Evolutionary conservation across 2,113 vertebrate species (phyloP), one percentile per base, ranked within the genome.

Genomic region (Brachionichthys hirsutus): DNA sequence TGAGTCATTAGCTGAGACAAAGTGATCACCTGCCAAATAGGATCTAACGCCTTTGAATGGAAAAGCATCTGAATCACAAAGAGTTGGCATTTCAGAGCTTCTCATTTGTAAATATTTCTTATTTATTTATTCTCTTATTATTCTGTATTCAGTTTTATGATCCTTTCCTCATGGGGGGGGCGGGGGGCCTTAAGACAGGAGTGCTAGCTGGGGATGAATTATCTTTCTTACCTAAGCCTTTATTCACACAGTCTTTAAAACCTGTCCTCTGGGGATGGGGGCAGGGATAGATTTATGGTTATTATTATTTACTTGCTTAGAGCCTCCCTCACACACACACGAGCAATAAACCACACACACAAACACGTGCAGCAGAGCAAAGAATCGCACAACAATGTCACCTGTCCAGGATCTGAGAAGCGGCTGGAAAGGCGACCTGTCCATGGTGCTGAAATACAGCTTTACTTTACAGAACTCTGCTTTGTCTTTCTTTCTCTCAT

Each of bases 231-330:
- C 78, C 73, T 84, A 77, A 84, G 78, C 70, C 75, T 84, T 84
- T 83, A 81, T 75, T 86, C 77, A 75, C 73, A 63, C 75, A 57
- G 60, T 78, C 66, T 80, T 83, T 86, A 81, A 84, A 86, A 85
- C 61, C 56, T 72, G 22, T 78, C 85, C 73, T 81, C 58, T 35
- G 56, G 84, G 81, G 62, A 61, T 57, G 42, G 57, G 52, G 68
- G 66, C 69, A 74, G 67, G 51, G 58, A 74, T 69, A 82, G 82
- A 89, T 86, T 76, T 67, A 78, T 80, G 80, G 59, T 82, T 86
- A 80, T 82, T 87, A 83, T 81, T 81, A 80, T 84, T 73, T 76
- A 76, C 79, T 82, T 75, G 59, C 77, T 56, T 61, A 16, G 56
- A 66, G 50, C 12, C 24, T 46, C 12, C 12, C 46, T 44, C 18